A percentile compares a stretch with the other conserved stretches of the same genome.
phyloP scores from a whole-genome alignment of 2,797 vertebrate species.

The Taenioides sp. region DNA sequence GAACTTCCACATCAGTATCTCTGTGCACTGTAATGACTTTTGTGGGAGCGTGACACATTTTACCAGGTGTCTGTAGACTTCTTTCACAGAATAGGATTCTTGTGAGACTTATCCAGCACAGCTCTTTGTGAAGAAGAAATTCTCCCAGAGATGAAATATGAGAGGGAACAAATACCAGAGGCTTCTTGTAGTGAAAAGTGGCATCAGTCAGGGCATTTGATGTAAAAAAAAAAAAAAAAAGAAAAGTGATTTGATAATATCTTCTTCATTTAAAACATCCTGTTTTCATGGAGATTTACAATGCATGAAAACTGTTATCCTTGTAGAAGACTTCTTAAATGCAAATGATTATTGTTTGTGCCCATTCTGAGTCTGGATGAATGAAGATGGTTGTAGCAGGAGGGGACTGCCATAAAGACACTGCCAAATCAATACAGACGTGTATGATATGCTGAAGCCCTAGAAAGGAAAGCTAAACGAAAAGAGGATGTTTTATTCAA shows the following conservation, averaged over 20 bases:
- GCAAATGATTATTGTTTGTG: not conserved
- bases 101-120: not conserved
- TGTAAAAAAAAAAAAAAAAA: not conserved
- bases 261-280: not conserved
- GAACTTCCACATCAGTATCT: not conserved
- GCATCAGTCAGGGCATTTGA: not conserved
- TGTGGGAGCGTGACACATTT: constrained; percentile 16
- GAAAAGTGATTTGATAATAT: not conserved
- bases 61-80: constrained; percentile 12
- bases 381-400: not conserved
- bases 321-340: not conserved
- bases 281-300: too few species aligned
- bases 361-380: not conserved
- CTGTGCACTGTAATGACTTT: constrained; percentile 19
- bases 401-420: not conserved
- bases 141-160: constrained; percentile 11
- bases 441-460: not conserved
- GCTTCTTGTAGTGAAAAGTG: not conserved
- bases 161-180: constrained; percentile 4
- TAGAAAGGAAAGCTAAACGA: not conserved
- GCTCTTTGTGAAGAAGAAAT: constrained; percentile 4
- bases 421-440: not conserved
- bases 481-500: not conserved
- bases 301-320: too few species aligned
- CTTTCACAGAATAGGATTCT: not conserved